phyloP scores from a whole-genome alignment of 2,797 vertebrate genomes.

The Megaceryle alcyon region DNA sequence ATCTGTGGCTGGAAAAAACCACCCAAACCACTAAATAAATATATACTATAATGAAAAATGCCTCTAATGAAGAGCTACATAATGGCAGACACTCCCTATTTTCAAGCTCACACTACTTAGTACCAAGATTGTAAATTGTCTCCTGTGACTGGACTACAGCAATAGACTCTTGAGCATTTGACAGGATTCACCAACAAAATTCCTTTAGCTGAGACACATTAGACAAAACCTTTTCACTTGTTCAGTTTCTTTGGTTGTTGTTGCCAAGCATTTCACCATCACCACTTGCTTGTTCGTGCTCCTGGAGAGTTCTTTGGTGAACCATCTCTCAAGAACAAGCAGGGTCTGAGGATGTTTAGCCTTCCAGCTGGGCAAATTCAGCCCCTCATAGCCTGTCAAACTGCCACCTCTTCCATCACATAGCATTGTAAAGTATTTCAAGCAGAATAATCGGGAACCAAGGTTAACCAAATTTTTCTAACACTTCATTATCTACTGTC shows the following conservation, averaged over 20 bases:
- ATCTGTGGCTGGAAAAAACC: background rate
- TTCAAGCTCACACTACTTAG: background rate
- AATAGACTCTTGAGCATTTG: background rate
- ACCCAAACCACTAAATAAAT: background rate
- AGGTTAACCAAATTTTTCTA: background rate
- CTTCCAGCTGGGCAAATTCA: background rate
- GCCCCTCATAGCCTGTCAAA: accelerated
- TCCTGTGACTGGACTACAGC: background rate
- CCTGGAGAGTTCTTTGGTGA: background rate
- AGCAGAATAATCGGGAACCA: background rate
- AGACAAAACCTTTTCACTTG: background rate
- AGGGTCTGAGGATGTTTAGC: background rate
- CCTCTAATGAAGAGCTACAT: background rate
- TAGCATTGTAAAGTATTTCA: background rate
- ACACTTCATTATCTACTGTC: background rate
- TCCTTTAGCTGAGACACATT: background rate
- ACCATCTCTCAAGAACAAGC: background rate
- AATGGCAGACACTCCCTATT: background rate
- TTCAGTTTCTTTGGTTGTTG: background rate
- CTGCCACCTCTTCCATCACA: background rate
- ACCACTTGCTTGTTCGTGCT: background rate
- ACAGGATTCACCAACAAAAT: background rate
- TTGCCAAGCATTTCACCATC: background rate
- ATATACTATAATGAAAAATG: background rate
- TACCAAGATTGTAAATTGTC: background rate